A percentile compares a stretch with the other conserved stretches of the same genome.
These are phyloP conservation scores for Novumbra hubbsi DNA, from an alignment of 2,797 vertebrate species.

Conservation along the genomic window DNA sequence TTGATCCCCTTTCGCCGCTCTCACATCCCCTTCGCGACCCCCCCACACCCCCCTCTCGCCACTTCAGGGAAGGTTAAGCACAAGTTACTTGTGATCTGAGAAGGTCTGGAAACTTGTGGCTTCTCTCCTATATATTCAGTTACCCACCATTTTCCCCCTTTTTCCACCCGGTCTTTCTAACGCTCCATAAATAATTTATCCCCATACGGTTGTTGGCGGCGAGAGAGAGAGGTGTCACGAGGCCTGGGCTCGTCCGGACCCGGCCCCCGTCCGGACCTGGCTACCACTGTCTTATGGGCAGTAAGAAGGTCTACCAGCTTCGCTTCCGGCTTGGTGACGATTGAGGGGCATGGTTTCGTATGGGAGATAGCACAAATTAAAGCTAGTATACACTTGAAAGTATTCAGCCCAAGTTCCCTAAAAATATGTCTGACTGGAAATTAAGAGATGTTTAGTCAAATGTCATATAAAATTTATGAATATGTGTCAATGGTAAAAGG, in stretches of 20 bases:
- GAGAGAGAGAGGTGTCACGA: conserved; percentile 50
- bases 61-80: conserved; percentile 80
- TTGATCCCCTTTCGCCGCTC: conserved; percentile 62
- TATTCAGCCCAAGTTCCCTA: background rate
- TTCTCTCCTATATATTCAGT: conserved; percentile 65
- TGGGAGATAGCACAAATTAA: background rate
- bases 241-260: conserved; percentile 72
- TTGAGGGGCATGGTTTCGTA: conserved; percentile 21
- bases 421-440: background rate
- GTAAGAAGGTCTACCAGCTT: conserved; percentile 67
- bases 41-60: conserved; percentile 59
- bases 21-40: conserved; percentile 60
- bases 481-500: background rate
- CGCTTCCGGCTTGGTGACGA: conserved; percentile 57
- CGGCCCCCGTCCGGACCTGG: conserved; percentile 61
- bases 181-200: conserved; percentile 74
- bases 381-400: background rate
- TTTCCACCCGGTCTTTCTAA: conserved; percentile 21
- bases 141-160: conserved; percentile 15
- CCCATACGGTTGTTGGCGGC: conserved; percentile 64
- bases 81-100: conserved; percentile 80
- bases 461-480: background rate
- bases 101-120: conserved; percentile 73
- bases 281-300: conserved; percentile 59
- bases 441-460: no score